These are phyloP conservation scores for Brachionus rotundiformis DNA, from an alignment of 1,140 invertebrate genomes.

Conservation along the genomic window DNA sequence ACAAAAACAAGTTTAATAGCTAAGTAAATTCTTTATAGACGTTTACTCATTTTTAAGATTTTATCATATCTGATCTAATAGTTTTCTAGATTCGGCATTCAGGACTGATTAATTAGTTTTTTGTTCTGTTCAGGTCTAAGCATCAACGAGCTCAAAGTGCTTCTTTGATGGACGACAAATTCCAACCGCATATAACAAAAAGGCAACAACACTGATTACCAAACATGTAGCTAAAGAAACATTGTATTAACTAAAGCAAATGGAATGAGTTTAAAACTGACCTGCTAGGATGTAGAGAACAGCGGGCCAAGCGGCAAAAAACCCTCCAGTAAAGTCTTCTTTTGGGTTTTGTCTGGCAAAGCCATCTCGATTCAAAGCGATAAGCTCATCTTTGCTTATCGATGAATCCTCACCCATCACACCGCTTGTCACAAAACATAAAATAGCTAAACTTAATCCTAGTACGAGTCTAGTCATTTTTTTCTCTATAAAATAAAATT, in stretches of 20 bases:
- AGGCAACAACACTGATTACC: neutral
- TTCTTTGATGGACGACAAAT: conserved; percentile 27
- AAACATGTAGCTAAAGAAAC: conserved; percentile 4
- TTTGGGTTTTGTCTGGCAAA: conserved; percentile 24
- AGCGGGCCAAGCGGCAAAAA: conserved; percentile 39
- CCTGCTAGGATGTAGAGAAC: conserved; percentile 10
- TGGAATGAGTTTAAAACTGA: neutral
- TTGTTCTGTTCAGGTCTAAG: neutral
- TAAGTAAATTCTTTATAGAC: neutral
- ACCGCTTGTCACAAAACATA: neutral
- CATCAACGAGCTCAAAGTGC: neutral
- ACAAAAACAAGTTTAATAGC: neutral
- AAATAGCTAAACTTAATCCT: neutral
- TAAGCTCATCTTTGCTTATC: neutral
- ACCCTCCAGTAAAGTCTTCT: neutral
- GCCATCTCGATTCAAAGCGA: conserved; percentile 33
- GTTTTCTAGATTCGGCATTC: too few relatives aligned
- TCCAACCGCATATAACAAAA: conserved; percentile 48
- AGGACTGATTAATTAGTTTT: neutral
- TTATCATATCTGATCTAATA: neutral
- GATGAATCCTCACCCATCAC: neutral
- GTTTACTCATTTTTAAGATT: neutral
- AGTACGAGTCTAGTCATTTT: neutral
- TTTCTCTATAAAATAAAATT: neutral
- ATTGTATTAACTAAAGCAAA: neutral